Conservation (phyloP, 2,113 vertebrate genomes). For the Nymphicus hollandicus region DNA sequence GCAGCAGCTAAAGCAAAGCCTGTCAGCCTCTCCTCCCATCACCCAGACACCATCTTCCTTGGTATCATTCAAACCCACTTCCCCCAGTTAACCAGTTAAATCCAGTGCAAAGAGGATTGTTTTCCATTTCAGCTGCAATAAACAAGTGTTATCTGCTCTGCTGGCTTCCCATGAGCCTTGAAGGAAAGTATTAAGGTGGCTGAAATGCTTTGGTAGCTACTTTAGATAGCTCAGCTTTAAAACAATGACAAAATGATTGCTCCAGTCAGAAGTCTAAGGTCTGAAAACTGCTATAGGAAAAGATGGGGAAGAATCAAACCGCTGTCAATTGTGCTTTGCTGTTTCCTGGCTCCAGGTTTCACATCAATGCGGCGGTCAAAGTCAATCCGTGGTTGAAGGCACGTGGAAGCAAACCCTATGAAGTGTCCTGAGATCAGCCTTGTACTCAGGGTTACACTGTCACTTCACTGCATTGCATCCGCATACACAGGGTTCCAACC, state of each 20-base stretch:
- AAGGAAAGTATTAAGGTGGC: neutral
- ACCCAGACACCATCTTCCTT: neutral
- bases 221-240: neutral
- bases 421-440: neutral
- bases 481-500: rapidly evolving
- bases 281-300: neutral
- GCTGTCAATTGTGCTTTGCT: neutral
- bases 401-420: neutral
- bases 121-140: neutral
- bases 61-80: neutral
- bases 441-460: too few species aligned
- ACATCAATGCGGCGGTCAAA: neutral
- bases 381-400: neutral
- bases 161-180: neutral
- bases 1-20: neutral
- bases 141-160: neutral
- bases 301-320: neutral
- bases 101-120: neutral
- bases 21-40: neutral
- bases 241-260: neutral
- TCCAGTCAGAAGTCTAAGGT: neutral
- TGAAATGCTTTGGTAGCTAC: neutral
- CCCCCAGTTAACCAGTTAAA: neutral
- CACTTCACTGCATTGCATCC: neutral
- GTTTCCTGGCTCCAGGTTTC: neutral